Conservation (phyloP, 1,140 invertebrate genomes). For the Trypoxylus dichotomus region DNA sequence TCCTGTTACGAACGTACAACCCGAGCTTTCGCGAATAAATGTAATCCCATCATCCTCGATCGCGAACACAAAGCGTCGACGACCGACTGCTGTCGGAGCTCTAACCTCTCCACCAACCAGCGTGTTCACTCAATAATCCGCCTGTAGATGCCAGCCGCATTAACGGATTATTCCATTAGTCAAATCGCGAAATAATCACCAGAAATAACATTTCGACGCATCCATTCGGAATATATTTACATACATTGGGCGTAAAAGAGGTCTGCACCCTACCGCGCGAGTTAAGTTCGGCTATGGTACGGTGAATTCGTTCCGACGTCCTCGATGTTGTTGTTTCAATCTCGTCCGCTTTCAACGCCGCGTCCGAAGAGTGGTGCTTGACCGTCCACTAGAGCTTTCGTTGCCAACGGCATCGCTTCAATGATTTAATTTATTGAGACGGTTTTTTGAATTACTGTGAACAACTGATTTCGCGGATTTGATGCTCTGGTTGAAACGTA, state of each 20-base stretch:
- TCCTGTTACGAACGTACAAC: not conserved
- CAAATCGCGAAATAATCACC: constrained; percentile 39
- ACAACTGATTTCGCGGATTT: too few relatives aligned
- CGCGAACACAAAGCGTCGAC: not conserved
- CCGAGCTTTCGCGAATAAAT: not conserved
- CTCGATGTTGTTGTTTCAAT: too few relatives aligned
- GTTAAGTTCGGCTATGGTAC: not conserved
- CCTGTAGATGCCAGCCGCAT: constrained; percentile 32
- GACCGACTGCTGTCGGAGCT: not conserved
- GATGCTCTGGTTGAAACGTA: too few relatives aligned
- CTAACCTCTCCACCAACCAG: not conserved
- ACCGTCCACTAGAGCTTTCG: too few relatives aligned
- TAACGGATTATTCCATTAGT: constrained; percentile 40
- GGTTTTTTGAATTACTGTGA: too few relatives aligned
- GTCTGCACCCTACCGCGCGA: not conserved
- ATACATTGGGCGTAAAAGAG: constrained; percentile 30
- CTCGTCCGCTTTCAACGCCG: too few relatives aligned
- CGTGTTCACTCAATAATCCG: constrained; percentile 20
- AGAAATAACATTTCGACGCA: constrained; percentile 34
- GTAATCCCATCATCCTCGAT: constrained; percentile 14
- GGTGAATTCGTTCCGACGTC: too few relatives aligned
- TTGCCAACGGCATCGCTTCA: too few relatives aligned
- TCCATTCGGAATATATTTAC: constrained; percentile 37
- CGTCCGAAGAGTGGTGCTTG: too few relatives aligned
- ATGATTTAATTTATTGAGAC: too few relatives aligned